Conservation (phyloP, 2,113 vertebrate genomes). For the Neodon shergylaensis region DNA sequence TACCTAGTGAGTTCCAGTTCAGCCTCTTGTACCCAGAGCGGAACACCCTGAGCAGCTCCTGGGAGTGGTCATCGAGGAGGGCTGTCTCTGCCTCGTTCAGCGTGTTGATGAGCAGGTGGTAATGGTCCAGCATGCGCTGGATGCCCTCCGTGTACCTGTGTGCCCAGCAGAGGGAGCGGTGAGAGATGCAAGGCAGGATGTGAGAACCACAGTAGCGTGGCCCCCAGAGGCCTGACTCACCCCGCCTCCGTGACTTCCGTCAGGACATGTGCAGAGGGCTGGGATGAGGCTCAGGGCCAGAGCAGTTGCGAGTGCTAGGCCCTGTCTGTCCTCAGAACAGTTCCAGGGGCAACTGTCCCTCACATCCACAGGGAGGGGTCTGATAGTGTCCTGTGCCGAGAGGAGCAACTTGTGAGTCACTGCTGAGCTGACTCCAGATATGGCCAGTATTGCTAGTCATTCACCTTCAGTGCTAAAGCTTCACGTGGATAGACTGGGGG, state of each 20-base stretch:
- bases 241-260: too few relatives aligned
- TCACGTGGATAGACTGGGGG: background rate
- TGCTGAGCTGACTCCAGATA: background rate
- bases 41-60: conserved; percentile 85
- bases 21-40: conserved; percentile 88
- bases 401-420: background rate
- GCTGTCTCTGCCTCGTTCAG: conserved; percentile 88
- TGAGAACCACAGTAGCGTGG: too few relatives aligned
- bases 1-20: conserved; percentile 94
- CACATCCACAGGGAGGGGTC: background rate
- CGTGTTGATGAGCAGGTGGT: conserved; percentile 85
- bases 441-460: background rate
- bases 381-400: too few relatives aligned
- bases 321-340: background rate
- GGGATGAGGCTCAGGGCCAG: background rate
- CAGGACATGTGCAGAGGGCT: background rate
- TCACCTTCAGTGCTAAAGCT: background rate
- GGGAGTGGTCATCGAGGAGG: conserved; percentile 88
- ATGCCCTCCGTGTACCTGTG: conserved; percentile 85
- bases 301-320: too few relatives aligned
- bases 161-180: too few relatives aligned
- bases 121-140: conserved; percentile 85
- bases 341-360: background rate
- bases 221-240: background rate
- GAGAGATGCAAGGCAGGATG: background rate